Percentiles rank a stretch among this genome's conserved stretches.
Evolutionary conservation across 2,888 invertebrate species (phyloP).

Genomic region (Andrena fulva): DNA sequence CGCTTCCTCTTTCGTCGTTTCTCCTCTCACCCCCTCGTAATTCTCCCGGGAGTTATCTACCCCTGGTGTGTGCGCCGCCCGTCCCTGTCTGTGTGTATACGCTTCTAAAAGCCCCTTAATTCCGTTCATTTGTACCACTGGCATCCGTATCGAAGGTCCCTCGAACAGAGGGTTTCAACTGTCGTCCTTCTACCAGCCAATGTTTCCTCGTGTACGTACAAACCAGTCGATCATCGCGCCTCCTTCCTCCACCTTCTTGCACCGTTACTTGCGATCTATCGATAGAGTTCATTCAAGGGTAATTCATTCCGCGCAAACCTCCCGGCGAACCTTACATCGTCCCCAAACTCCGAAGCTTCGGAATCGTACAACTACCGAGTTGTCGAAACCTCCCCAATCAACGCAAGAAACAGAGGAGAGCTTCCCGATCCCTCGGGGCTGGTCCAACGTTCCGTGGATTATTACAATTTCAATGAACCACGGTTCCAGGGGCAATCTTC

Average conservation of each 20-base stretch:
- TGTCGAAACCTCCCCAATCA: neutral
- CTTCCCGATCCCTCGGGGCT: neutral
- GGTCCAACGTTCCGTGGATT: conserved; percentile 24
- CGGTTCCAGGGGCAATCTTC: conserved; percentile 12
- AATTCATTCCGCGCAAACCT: neutral
- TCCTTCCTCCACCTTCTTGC: conserved; percentile 18
- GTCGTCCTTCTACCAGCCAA: conserved; percentile 61
- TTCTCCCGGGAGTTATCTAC: conserved; percentile 81
- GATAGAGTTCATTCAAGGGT: neutral
- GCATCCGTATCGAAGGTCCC: conserved; percentile 73
- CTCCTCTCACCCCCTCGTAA: conserved; percentile 69
- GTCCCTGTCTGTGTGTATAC: conserved; percentile 65
- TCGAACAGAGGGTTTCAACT: conserved; percentile 64
- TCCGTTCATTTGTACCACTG: conserved; percentile 79
- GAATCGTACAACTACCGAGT: too few species aligned
- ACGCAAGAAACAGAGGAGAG: neutral
- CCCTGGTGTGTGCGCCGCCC: conserved; percentile 65
- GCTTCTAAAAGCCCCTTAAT: conserved; percentile 81
- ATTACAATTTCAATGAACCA: conserved; percentile 52
- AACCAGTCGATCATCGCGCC: conserved; percentile 58
- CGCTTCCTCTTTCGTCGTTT: conserved; percentile 67
- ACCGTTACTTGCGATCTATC: neutral
- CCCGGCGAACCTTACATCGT: neutral
- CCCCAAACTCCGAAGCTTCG: neutral
- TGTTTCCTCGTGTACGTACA: conserved; percentile 33